These are phyloP conservation scores for Pogonognathellus flavescens DNA, from an alignment of 1,140 invertebrate genomes.

Conservation along the genomic window DNA sequence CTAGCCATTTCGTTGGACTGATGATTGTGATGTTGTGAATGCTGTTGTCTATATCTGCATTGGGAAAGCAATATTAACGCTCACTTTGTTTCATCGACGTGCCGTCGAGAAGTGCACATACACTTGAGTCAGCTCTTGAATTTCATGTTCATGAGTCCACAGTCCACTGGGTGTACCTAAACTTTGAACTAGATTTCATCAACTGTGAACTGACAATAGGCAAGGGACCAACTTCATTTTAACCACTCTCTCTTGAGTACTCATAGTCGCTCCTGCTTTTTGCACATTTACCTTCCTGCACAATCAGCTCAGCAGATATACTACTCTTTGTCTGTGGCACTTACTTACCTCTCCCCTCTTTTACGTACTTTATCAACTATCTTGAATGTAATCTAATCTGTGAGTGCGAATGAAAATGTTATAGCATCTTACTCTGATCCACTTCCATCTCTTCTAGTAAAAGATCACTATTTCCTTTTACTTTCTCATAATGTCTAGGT, in stretches of 20 bases:
- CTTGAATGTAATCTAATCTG: slow-evolving; percentile 31
- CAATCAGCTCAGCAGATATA: neutral
- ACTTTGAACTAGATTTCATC: slow-evolving; percentile 45
- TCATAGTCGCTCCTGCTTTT: neutral
- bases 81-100: neutral
- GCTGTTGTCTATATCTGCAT: slow-evolving; percentile 33
- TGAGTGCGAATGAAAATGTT: slow-evolving; percentile 5
- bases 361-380: slow-evolving; percentile 27
- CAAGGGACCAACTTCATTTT: slow-evolving; percentile 48
- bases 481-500: slow-evolving; percentile 7
- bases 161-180: slow-evolving; percentile 39
- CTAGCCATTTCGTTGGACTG: too few relatives aligned
- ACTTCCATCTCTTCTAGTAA: neutral
- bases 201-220: slow-evolving; percentile 42
- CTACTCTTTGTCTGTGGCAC: slow-evolving; percentile 16
- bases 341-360: slow-evolving; percentile 13
- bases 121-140: slow-evolving; percentile 30
- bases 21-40: neutral
- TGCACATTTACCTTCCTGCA: slow-evolving; percentile 27
- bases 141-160: slow-evolving; percentile 30
- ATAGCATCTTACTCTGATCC: neutral
- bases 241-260: slow-evolving; percentile 15
- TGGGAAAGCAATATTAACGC: neutral
- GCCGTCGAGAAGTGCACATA: slow-evolving; percentile 6
- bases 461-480: neutral